phyloP scores from a whole-genome alignment of 1,140 invertebrate genomes.

The Pseudomyrmex gracilis region DNA sequence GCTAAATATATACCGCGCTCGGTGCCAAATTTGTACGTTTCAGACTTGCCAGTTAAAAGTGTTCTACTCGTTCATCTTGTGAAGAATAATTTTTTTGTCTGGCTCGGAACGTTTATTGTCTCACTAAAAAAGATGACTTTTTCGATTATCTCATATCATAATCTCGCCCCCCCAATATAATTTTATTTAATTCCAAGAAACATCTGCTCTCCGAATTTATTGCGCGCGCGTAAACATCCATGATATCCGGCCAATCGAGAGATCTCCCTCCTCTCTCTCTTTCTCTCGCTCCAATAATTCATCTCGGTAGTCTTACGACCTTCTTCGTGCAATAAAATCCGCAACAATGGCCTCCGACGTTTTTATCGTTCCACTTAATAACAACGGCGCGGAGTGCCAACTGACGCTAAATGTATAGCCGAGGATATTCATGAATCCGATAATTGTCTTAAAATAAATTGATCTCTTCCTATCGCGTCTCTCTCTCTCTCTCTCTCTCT shows the following conservation, averaged over 20 bases:
- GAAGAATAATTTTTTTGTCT: too few relatives aligned
- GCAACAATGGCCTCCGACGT: conserved; percentile 54
- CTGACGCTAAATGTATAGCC: conserved; percentile 66
- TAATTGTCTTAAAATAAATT: conserved; percentile 58
- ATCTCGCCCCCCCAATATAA: not conserved
- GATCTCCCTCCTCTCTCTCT: not conserved
- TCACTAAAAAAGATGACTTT: not conserved
- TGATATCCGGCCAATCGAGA: conserved; percentile 11
- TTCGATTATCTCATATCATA: not conserved
- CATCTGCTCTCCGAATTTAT: conserved; percentile 31
- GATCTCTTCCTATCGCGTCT: too few relatives aligned
- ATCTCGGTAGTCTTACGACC: conserved; percentile 35
- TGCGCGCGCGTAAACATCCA: conserved; percentile 18
- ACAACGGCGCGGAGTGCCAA: conserved; percentile 50
- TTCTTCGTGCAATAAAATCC: conserved; percentile 44
- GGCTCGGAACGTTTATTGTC: too few relatives aligned
- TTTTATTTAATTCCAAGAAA: not conserved
- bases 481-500: too few relatives aligned
- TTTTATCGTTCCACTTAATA: conserved; percentile 67
- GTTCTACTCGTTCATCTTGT: not conserved
- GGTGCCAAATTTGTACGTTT: conserved; percentile 5
- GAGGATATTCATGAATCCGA: conserved; percentile 67
- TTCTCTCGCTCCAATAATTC: conserved; percentile 39
- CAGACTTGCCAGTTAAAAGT: conserved; percentile 1
- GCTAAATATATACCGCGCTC: too few relatives aligned